Percentiles rank a stretch among this genome's conserved stretches.
phyloP scores from a whole-genome alignment of 2,113 vertebrate species.

The Eleginops maclovinus region DNA sequence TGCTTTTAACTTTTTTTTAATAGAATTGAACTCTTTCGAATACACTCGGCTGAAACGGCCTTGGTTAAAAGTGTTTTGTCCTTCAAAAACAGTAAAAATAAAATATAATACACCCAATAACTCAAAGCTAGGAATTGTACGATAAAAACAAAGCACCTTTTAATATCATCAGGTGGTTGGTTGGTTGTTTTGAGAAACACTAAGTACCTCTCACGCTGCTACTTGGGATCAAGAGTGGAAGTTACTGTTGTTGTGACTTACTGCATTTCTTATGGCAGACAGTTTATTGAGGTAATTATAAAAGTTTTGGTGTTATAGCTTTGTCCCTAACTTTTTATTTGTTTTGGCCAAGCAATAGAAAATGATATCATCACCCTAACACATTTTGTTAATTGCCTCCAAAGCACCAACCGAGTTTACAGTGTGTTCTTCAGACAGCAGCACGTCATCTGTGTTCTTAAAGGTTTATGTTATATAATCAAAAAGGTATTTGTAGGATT shows the following conservation, averaged over 20 bases:
- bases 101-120: too few species aligned
- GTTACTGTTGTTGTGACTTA: constrained; percentile 5
- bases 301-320: background rate
- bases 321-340: constrained; percentile 6
- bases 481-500: constrained; percentile 42
- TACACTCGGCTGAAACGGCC: too few species aligned
- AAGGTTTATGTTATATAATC: constrained; percentile 52
- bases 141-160: too few species aligned
- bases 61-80: too few species aligned
- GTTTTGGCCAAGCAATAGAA: background rate
- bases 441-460: constrained; percentile 13
- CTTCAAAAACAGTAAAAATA: too few species aligned
- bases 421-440: constrained; percentile 2
- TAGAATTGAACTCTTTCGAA: too few species aligned
- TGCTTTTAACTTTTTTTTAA: too few species aligned
- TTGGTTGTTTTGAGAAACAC: background rate
- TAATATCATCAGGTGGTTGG: too few species aligned
- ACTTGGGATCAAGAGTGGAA: background rate
- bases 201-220: background rate
- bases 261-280: constrained; percentile 20
- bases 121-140: too few species aligned
- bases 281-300: constrained; percentile 25
- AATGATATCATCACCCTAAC: background rate
- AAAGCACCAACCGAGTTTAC: constrained; percentile 14
- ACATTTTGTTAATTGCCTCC: background rate